Evolutionary conservation across 1,140 invertebrate species (phyloP).

Genomic region (Brachionus sp.): DNA sequence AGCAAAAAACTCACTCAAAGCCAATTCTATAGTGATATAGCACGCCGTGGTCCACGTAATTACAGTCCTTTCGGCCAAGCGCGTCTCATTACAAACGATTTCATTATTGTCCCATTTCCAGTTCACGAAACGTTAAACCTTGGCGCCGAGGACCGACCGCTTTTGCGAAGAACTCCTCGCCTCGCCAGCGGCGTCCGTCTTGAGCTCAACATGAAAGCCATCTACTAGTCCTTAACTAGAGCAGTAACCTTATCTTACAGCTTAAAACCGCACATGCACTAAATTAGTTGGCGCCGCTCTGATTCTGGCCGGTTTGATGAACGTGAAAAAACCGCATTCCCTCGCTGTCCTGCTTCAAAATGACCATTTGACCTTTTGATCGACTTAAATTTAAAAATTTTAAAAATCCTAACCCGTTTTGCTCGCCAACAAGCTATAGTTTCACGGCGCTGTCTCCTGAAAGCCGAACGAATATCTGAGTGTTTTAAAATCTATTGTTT

Average conservation of each 20-base stretch:
- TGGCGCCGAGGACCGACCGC: conserved; percentile 78
- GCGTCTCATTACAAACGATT: conserved; percentile 61
- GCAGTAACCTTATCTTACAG: conserved; percentile 85
- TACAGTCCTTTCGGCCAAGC: conserved; percentile 72
- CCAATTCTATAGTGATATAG: conserved; percentile 96
- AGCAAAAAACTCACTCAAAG: too few species aligned
- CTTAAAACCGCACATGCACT: conserved; percentile 92
- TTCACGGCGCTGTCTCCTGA: conserved; percentile 62
- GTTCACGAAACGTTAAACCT: conserved; percentile 84
- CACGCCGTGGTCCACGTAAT: conserved; percentile 89
- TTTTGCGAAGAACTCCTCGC: conserved; percentile 66
- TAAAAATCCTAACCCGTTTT: not conserved
- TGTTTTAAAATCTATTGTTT: conserved; percentile 91
- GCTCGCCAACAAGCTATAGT: not conserved
- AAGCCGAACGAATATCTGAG: conserved; percentile 82
- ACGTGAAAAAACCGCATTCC: conserved; percentile 89
- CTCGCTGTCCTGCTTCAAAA: conserved; percentile 38
- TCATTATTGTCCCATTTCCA: conserved; percentile 99
- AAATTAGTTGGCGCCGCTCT: conserved; percentile 91
- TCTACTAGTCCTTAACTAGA: conserved; percentile 57
- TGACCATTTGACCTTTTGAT: conserved; percentile 71
- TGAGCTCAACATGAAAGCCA: not conserved
- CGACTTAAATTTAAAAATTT: too few species aligned
- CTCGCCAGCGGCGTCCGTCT: conserved; percentile 41
- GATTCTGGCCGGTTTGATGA: conserved; percentile 92